These are phyloP conservation scores for Protonibea diacanthus DNA, from an alignment of 2,797 vertebrate genomes.

Conservation along the genomic window DNA sequence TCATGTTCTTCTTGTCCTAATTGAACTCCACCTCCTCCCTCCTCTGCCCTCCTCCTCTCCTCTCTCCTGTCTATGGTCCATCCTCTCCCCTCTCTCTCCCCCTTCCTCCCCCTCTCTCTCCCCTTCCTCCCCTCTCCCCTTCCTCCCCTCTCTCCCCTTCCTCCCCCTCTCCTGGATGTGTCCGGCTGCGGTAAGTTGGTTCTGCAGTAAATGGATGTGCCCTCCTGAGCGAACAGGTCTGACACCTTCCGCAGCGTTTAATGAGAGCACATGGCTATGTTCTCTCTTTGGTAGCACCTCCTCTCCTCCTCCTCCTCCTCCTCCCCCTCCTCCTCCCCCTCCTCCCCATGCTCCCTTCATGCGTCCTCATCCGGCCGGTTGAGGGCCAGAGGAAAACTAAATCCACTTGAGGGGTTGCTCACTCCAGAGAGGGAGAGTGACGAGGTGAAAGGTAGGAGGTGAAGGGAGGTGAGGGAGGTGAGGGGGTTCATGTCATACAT, in stretches of 20 bases:
- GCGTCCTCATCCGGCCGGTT: conserved; percentile 39
- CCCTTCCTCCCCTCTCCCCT: too few relatives aligned
- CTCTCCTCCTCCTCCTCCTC: conserved; percentile 57
- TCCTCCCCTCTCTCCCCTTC: conserved; percentile 11
- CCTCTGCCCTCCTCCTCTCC: conserved; percentile 7
- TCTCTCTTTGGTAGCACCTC: conserved; percentile 32
- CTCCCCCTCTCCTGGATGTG: conserved; percentile 24
- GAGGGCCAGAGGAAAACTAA: conserved; percentile 26
- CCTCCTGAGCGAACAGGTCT: conserved; percentile 86
- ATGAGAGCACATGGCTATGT: conserved; percentile 87
- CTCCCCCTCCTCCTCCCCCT: conserved; percentile 66
- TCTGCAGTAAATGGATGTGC: conserved; percentile 70
- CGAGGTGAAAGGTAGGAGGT: background rate
- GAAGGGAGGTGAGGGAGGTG: conserved; percentile 14
- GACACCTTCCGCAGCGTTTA: conserved; percentile 87
- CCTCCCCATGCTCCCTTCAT: conserved; percentile 30
- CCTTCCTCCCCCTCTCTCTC: conserved; percentile 40
- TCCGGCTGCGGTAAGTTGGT: conserved; percentile 20
- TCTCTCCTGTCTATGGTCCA: conserved; percentile 35
- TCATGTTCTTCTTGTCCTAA: background rate
- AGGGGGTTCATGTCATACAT: background rate
- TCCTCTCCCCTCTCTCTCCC: conserved; percentile 33
- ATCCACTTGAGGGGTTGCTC: conserved; percentile 28
- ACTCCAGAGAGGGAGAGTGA: conserved; percentile 17
- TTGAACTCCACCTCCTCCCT: conserved; percentile 3